These are phyloP conservation scores for Phortica variegata DNA, from an alignment of 1,140 invertebrate species.

Conservation along the genomic window DNA sequence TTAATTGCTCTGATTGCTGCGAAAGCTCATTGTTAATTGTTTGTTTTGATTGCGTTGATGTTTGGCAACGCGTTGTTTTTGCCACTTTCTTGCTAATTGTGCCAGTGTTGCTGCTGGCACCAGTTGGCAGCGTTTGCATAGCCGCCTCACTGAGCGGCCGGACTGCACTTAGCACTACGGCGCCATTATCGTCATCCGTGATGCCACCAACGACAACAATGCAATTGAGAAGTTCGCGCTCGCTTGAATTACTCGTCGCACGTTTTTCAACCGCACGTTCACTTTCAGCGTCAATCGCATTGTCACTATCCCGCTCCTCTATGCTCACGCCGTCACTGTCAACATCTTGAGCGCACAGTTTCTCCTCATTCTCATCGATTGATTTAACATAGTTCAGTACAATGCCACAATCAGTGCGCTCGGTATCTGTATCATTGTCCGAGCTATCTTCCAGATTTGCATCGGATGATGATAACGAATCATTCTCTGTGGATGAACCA, in stretches of 20 bases:
- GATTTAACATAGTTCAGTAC: constrained; percentile 56
- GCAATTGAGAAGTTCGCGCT: constrained; percentile 50
- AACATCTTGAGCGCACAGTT: constrained; percentile 5
- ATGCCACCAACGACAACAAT: constrained; percentile 51
- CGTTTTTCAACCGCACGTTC: constrained; percentile 45
- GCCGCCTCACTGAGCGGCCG: constrained; percentile 14
- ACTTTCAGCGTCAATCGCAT: constrained; percentile 42
- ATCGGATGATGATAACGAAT: constrained; percentile 57
- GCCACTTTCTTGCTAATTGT: constrained; percentile 21
- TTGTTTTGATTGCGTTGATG: constrained; percentile 3
- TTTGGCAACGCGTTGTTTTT: constrained; percentile 1
- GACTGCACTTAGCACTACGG: constrained; percentile 34
- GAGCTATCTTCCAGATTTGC: constrained; percentile 60
- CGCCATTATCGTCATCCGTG: constrained; percentile 39
- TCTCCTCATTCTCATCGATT: constrained; percentile 27
- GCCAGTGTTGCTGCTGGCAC: constrained; percentile 3
- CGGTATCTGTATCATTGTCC: constrained; percentile 61
- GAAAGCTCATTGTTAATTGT: too few species aligned
- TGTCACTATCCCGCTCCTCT: constrained; percentile 20
- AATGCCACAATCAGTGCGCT: constrained; percentile 57
- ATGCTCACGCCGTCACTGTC: constrained; percentile 25
- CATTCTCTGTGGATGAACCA: constrained; percentile 66
- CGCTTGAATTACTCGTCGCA: constrained; percentile 44
- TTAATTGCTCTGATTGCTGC: constrained; percentile 41
- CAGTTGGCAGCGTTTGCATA: constrained; percentile 39